These are phyloP conservation scores for Anorthoa munda DNA, from an alignment of 2,888 invertebrate species.

Conservation along the genomic window DNA sequence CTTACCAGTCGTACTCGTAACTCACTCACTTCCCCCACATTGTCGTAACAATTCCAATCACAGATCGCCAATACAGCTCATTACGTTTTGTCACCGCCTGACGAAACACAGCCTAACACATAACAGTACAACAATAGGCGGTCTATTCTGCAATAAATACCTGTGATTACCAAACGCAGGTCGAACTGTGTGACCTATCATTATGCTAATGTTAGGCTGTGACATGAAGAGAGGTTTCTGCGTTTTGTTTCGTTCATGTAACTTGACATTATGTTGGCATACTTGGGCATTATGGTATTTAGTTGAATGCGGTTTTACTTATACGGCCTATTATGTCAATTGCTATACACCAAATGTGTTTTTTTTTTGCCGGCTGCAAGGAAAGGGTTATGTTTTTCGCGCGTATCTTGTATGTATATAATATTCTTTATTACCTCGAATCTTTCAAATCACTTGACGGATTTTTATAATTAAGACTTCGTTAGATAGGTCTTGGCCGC, in stretches of 20 bases:
- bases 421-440: too few relatives aligned
- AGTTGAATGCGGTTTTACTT: background rate
- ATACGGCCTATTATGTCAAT: background rate
- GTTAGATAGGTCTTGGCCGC: too few relatives aligned
- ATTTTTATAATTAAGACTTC: too few relatives aligned
- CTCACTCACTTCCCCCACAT: constrained; percentile 4
- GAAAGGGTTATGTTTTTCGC: too few relatives aligned
- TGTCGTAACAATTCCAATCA: constrained; percentile 40
- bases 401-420: too few relatives aligned
- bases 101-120: constrained; percentile 49
- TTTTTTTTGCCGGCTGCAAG: too few relatives aligned
- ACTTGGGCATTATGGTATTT: background rate
- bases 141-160: constrained; percentile 54
- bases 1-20: background rate
- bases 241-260: constrained; percentile 25
- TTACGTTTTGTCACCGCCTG: constrained; percentile 42
- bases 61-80: constrained; percentile 17
- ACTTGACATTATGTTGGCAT: constrained; percentile 26
- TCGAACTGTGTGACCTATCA: constrained; percentile 43
- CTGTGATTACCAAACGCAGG: constrained; percentile 59
- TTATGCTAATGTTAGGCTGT: constrained; percentile 43
- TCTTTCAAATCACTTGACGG: too few relatives aligned
- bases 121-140: constrained; percentile 47
- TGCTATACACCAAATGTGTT: background rate
- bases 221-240: constrained; percentile 32